Conservation (phyloP, 2,113 vertebrate species). For the Tachysurus fulvidraco region DNA sequence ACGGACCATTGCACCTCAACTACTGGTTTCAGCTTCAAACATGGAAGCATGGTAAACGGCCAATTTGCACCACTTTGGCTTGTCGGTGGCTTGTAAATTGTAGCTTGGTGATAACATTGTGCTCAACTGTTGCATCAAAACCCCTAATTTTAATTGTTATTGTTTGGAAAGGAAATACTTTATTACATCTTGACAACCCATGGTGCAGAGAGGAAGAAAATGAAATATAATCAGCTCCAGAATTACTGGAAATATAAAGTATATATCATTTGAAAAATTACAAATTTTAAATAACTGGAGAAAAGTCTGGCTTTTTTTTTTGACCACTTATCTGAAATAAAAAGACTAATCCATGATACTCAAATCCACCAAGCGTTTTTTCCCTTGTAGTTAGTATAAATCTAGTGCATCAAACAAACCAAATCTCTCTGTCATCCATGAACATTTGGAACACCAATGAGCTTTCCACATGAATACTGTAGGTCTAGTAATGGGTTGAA, state of each 20-base stretch:
- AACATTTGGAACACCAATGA: neutral
- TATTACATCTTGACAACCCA: neutral
- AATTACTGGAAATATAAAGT: neutral
- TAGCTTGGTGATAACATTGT: neutral
- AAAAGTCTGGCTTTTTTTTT: neutral
- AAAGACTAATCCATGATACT: neutral
- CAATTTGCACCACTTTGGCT: conserved; percentile 30
- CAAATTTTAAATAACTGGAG: neutral
- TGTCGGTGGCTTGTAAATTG: conserved; percentile 24
- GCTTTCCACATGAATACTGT: neutral
- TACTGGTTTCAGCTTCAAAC: conserved; percentile 25
- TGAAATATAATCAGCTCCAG: neutral
- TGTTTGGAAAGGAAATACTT: neutral
- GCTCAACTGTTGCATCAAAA: neutral
- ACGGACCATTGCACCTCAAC: conserved; percentile 35
- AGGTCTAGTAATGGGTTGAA: neutral
- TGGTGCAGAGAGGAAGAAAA: neutral
- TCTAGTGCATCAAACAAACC: neutral
- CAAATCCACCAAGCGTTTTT: neutral
- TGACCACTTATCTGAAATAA: neutral
- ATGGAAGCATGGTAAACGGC: conserved; percentile 28
- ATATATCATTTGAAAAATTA: neutral
- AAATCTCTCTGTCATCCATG: conserved; percentile 1
- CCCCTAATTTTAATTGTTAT: neutral
- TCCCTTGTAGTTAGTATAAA: neutral